Base-by-base conservation (phyloP, 2,797 vertebrate genomes). In the Hydrophis major region DNA sequence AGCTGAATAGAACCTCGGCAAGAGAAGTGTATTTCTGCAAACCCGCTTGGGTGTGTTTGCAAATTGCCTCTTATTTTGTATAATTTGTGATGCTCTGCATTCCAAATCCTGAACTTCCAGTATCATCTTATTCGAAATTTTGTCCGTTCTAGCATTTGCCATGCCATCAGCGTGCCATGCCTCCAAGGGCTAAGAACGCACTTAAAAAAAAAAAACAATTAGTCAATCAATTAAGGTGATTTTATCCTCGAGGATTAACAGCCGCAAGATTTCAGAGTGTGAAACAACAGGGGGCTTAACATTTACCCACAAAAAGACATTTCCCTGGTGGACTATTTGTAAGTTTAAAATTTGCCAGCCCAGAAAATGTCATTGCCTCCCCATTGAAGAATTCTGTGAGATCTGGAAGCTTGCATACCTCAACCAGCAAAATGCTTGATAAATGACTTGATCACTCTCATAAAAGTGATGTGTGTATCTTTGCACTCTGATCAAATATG, bases 301-400 rank as follows among this genome's bases (percentile, higher is more conserved):
- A 2, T 37, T 42, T 50, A 25, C 6, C 16, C 57, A 11, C 78
- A 16, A 8, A 42, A 20, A 37, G 22, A 66, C 8, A n/a, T 16
- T 60, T 60, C 32, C 25, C 22, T 6, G 5, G 7, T 3, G 28
- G 27, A 32, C 32, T 61, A 61, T 61, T 83, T 10, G 25, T 4
- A 25, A 0, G 4, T 61, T 42, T 89, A 18, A 87, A 22, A 16
- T 28, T 32, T 2, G 10, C 60, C 57, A 6, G 53, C 74, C 74
- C 18, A 22, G 74, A 78, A 78, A 22, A 78, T 42, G 10, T 20
- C 69, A 78, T 78, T 16, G 14, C 57, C 89, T 47, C 60, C 57
- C 53, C 14, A 32, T 8, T 61, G 86, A 74, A 91, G 86, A 66
- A 60, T 91, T 83, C n/a, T 93, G 63, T 89, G 92, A 61, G 74